Conservation (phyloP, 92 coral and sea anemone species). For the Palythoa heliodiscus region DNA sequence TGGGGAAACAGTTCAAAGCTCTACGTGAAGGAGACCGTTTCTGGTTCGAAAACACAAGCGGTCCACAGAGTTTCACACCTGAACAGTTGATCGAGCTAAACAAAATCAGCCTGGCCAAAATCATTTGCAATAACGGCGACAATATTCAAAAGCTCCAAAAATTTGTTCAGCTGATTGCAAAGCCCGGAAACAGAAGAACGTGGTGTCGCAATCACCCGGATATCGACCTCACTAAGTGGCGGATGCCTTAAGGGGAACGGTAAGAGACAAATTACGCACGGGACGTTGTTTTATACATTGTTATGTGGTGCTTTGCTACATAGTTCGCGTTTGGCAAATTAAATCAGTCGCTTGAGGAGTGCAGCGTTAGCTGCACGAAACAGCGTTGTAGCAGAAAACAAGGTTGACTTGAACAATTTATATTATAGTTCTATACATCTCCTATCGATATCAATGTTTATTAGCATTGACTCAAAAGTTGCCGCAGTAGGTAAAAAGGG, state of each 20-base stretch:
- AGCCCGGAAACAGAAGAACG: not conserved
- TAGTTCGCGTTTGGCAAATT: too few relatives aligned
- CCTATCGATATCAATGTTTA: too few relatives aligned
- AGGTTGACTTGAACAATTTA: too few relatives aligned
- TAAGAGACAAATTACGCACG: not conserved
- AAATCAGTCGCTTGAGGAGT: too few relatives aligned
- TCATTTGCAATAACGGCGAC: slow-evolving; percentile 34
- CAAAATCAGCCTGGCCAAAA: slow-evolving; percentile 3
- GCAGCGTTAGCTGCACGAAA: too few relatives aligned
- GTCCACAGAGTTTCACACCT: slow-evolving; percentile 20
- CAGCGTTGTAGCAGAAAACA: too few relatives aligned
- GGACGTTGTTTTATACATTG: not conserved
- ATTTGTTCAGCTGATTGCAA: slow-evolving; percentile 12
- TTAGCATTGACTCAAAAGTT: too few relatives aligned
- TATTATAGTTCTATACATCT: too few relatives aligned
- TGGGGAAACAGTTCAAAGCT: slow-evolving; percentile 36
- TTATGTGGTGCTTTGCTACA: not conserved
- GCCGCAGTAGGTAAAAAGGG: too few relatives aligned
- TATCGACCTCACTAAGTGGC: slow-evolving; percentile 32
- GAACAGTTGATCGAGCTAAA: slow-evolving; percentile 14
- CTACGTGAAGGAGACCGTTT: slow-evolving; percentile 43
- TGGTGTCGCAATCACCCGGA: not conserved
- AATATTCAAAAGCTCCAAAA: slow-evolving; percentile 8
- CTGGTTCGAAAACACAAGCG: slow-evolving; percentile 32
- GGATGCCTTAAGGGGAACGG: not conserved